Conservation (phyloP, 92 coral and sea anemone species). For the Epizoanthus scotinus region DNA sequence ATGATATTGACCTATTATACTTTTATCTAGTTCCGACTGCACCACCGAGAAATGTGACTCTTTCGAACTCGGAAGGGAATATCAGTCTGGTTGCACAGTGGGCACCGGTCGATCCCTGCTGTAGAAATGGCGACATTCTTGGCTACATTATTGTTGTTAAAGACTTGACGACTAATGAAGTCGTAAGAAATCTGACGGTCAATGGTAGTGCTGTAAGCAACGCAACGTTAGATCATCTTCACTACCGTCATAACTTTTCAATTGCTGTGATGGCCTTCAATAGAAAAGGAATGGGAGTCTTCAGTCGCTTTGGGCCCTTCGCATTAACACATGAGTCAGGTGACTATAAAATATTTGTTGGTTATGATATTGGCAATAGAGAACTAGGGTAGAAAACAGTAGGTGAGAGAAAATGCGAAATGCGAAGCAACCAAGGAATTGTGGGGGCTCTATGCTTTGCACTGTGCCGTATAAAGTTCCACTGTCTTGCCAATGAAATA, state of each 20-base stretch:
- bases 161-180: constrained; percentile 15
- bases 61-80: constrained; percentile 23
- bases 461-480: too few species aligned
- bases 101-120: not conserved
- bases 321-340: constrained; percentile 31
- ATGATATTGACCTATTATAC: too few species aligned
- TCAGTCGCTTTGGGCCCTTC: constrained; percentile 7
- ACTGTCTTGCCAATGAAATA: too few species aligned
- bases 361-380: not conserved
- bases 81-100: constrained; percentile 18
- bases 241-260: constrained; percentile 5
- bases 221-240: constrained; percentile 6
- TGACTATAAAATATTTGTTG: not conserved
- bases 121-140: not conserved
- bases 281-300: not conserved
- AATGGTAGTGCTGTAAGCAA: not conserved
- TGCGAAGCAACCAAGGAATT: too few species aligned
- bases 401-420: too few species aligned
- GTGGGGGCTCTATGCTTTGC: too few species aligned
- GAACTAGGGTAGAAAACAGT: too few species aligned
- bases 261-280: constrained; percentile 28
- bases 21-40: not conserved
- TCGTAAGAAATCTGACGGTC: not conserved
- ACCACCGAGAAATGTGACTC: constrained; percentile 24
- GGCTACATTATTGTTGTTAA: constrained; percentile 13